Evolutionary conservation across 2,888 invertebrate species (phyloP).

Genomic region (Apamea monoglypha): DNA sequence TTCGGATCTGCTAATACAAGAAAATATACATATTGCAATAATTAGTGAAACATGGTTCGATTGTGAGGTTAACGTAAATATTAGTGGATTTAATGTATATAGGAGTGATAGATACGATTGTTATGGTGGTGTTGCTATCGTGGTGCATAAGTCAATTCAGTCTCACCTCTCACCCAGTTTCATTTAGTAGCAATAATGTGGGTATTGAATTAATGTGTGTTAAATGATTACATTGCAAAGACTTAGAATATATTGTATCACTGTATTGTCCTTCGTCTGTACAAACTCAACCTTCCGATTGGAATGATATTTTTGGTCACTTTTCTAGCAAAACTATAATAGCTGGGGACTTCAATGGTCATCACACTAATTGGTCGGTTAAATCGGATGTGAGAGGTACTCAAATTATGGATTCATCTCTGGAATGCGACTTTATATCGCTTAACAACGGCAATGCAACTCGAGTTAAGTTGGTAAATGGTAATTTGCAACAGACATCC

Average conservation of each 20-base stretch:
- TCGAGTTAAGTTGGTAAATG: background rate
- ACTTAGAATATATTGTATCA: slow-evolving; percentile 11
- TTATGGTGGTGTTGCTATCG: background rate
- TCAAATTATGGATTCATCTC: background rate
- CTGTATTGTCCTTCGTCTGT: slow-evolving; percentile 9
- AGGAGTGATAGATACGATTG: slow-evolving; percentile 9
- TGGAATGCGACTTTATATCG: background rate
- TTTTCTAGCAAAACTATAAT: slow-evolving; percentile 11
- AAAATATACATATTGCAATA: slow-evolving; percentile 6
- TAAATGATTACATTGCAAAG: background rate
- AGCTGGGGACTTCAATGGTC: background rate
- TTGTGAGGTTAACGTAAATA: background rate
- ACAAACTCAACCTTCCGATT: slow-evolving; percentile 1
- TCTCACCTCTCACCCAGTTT: background rate
- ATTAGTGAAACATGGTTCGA: slow-evolving; percentile 9
- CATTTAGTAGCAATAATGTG: background rate
- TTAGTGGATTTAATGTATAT: slow-evolving; percentile 9
- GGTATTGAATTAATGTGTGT: background rate
- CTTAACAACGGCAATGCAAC: background rate
- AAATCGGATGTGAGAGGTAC: background rate
- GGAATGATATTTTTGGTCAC: slow-evolving; percentile 7
- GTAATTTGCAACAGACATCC: background rate
- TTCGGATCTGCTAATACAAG: background rate
- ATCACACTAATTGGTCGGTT: background rate
- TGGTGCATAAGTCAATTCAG: slow-evolving; percentile 2